Conservation (phyloP, 2,113 vertebrate genomes). For the Plotosus lineatus region DNA sequence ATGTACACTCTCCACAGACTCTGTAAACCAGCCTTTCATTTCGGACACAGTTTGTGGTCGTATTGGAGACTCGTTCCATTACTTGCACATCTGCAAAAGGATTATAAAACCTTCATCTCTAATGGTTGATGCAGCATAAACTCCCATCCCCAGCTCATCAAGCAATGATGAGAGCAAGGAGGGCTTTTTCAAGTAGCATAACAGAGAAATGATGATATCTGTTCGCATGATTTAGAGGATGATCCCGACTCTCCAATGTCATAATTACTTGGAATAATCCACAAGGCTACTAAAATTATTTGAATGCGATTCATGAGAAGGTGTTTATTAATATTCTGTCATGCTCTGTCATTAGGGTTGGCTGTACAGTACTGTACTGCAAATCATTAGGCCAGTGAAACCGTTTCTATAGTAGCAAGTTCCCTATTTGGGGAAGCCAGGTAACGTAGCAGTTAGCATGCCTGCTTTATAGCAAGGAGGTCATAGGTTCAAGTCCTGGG, state of each 20-base stretch:
- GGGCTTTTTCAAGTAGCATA: conserved; percentile 6
- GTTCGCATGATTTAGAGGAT: neutral
- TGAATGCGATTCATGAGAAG: neutral
- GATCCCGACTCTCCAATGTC: too few relatives aligned
- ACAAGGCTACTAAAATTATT: neutral
- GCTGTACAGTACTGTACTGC: neutral
- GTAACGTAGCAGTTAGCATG: too few relatives aligned
- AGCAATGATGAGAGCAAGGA: neutral
- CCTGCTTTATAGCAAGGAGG: too few relatives aligned
- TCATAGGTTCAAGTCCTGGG: too few relatives aligned
- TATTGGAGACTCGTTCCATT: neutral
- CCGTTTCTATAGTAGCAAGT: neutral
- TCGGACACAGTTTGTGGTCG: neutral
- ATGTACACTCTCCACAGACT: neutral
- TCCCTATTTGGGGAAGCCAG: too few relatives aligned
- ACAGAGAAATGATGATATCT: neutral
- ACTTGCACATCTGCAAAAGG: neutral
- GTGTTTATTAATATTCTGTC: neutral
- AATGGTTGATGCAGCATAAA: neutral
- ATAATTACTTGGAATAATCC: neutral
- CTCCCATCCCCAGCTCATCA: neutral
- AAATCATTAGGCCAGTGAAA: neutral
- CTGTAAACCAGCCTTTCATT: neutral
- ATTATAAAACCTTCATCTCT: conserved; percentile 1
- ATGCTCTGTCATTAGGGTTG: neutral